Percentiles rank a stretch among this genome's conserved stretches.
Evolutionary conservation across 2,797 vertebrate genomes (phyloP).

Genomic region (Borostomias antarcticus): DNA sequence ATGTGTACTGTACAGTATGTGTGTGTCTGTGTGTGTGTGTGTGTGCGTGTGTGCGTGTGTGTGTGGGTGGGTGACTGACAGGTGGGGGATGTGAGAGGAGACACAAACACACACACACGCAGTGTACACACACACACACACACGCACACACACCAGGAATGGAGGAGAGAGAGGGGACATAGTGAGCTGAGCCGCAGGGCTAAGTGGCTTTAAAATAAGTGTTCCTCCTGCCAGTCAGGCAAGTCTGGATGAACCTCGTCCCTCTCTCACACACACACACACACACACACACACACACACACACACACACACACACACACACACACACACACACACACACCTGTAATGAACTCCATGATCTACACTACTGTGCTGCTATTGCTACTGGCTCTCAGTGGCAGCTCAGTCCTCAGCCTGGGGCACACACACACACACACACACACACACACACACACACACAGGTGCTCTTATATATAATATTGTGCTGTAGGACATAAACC

Average conservation of each 20-base stretch:
- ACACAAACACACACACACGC: neutral
- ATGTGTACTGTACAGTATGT: too few species aligned
- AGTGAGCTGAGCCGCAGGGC: conserved; percentile 19
- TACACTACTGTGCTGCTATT: too few species aligned
- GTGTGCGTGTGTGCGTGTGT: conserved; percentile 13
- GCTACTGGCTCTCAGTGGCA: neutral
- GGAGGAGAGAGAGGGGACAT: neutral
- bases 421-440: neutral
- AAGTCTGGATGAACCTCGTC: conserved; percentile 4
- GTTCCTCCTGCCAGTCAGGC: conserved; percentile 10
- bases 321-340: conserved; percentile 10
- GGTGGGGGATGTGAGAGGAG: conserved; percentile 9
- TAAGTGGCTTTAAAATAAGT: conserved; percentile 23
- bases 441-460: conserved; percentile 14
- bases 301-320: conserved; percentile 23
- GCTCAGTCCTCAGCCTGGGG: neutral
- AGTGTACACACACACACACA: neutral
- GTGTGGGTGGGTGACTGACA: conserved; percentile 52
- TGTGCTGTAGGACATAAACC: neutral
- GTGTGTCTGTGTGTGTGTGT: neutral
- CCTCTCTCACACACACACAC: neutral
- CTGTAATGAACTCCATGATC: neutral
- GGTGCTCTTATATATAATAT: conserved; percentile 4
- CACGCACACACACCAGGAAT: neutral
- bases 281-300: conserved; percentile 17